Evolutionary conservation across 2,888 invertebrate genomes (phyloP).

Genomic region (Tinea trinotella): DNA sequence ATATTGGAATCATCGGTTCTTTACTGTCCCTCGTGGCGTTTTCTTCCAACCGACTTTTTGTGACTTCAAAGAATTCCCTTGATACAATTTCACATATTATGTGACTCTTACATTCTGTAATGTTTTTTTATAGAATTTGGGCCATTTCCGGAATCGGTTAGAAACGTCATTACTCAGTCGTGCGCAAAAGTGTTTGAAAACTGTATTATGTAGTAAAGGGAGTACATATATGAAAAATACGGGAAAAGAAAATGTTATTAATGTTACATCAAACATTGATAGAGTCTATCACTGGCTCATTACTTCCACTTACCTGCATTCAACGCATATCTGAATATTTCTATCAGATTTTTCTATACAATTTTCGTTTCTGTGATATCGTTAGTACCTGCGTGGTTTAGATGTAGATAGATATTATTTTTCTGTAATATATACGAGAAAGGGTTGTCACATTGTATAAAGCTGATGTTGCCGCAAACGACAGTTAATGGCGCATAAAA

Average conservation of each 20-base stretch:
- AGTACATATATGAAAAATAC: background rate
- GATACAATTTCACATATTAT: slow-evolving; percentile 6
- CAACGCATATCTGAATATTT: background rate
- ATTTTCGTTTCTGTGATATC: too few species aligned
- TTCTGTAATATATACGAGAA: background rate
- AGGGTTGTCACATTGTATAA: slow-evolving; percentile 59
- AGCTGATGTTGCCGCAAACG: slow-evolving; percentile 56
- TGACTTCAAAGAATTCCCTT: slow-evolving; percentile 5
- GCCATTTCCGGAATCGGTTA: background rate
- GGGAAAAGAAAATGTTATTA: background rate
- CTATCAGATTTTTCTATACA: background rate
- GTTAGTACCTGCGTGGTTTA: background rate
- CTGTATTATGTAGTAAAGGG: background rate
- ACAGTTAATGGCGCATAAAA: slow-evolving; percentile 63
- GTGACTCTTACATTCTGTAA: background rate
- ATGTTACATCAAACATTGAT: background rate
- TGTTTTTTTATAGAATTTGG: background rate
- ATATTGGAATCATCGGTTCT: slow-evolving; percentile 42
- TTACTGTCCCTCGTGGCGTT: slow-evolving; percentile 25
- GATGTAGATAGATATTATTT: background rate
- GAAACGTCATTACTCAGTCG: background rate
- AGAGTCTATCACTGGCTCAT: background rate
- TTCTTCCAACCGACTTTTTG: slow-evolving; percentile 5
- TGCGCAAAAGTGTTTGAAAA: background rate
- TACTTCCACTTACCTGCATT: background rate